Evolutionary conservation across 2,888 invertebrate genomes (phyloP).

Genomic region (Ophioninae sp.): DNA sequence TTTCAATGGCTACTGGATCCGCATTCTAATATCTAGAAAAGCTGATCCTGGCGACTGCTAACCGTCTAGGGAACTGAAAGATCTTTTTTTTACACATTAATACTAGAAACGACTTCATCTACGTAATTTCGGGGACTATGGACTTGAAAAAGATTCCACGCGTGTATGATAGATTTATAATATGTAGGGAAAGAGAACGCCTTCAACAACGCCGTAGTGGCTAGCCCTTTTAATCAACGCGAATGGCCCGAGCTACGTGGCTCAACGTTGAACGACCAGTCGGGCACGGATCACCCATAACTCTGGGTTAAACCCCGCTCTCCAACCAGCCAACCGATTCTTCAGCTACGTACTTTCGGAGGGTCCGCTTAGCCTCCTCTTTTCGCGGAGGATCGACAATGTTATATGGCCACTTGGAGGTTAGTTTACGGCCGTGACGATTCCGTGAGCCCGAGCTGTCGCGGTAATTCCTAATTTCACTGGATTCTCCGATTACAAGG

Average conservation of each 20-base stretch:
- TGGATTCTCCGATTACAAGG: background rate
- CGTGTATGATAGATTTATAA: background rate
- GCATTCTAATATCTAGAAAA: slow-evolving; percentile 64
- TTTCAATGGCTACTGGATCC: slow-evolving; percentile 64
- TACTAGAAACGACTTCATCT: background rate
- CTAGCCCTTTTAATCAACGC: slow-evolving; percentile 71
- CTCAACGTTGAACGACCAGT: slow-evolving; percentile 68
- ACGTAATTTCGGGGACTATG: background rate
- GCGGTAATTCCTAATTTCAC: background rate
- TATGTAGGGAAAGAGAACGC: background rate
- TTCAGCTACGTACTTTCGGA: slow-evolving; percentile 3
- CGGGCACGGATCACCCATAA: slow-evolving; percentile 66
- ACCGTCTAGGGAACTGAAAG: background rate
- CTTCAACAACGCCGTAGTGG: slow-evolving; percentile 18
- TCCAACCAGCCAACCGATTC: background rate
- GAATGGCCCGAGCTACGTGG: slow-evolving; percentile 72
- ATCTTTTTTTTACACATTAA: background rate
- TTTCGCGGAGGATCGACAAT: background rate
- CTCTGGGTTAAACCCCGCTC: slow-evolving; percentile 53
- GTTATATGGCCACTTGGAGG: background rate
- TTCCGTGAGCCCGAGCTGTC: background rate
- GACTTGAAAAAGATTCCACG: slow-evolving; percentile 7
- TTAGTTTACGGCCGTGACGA: slow-evolving; percentile 1
- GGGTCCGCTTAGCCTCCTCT: background rate
- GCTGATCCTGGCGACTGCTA: slow-evolving; percentile 24